phyloP scores from a whole-genome alignment of 1,140 invertebrate species.

The Melipona quadrifasciata region DNA sequence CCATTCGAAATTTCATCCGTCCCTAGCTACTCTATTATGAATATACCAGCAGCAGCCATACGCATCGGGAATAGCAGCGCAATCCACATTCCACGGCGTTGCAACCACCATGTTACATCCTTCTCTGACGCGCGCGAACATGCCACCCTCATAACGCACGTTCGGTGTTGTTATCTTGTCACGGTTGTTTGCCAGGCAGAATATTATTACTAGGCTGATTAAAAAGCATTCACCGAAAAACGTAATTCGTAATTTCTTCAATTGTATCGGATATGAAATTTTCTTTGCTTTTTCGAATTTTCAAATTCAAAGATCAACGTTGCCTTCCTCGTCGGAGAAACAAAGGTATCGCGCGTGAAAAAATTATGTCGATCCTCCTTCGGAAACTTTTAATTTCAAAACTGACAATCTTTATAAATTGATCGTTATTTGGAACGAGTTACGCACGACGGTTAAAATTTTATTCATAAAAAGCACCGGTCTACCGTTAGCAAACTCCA shows the following conservation, averaged over 20 bases:
- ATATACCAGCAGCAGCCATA: constrained; percentile 33
- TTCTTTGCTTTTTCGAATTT: not conserved
- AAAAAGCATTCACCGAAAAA: not conserved
- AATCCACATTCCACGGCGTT: constrained; percentile 51
- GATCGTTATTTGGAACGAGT: not conserved
- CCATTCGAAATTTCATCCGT: constrained; percentile 53
- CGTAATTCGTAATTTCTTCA: not conserved
- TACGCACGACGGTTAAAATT: not conserved
- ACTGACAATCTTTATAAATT: no score
- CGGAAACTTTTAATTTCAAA: no score
- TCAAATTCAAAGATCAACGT: not conserved
- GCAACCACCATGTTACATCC: constrained; percentile 20
- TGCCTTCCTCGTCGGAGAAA: no score
- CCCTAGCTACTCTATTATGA: constrained; percentile 55
- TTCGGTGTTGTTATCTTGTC: constrained; percentile 50
- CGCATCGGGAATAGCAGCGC: constrained; percentile 40
- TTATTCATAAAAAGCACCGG: not conserved
- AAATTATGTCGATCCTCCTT: no score
- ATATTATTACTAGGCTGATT: constrained; percentile 2
- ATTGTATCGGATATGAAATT: not conserved
- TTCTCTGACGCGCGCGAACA: not conserved
- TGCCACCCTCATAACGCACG: constrained; percentile 26
- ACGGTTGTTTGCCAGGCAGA: constrained; percentile 18
- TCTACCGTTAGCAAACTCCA: no score
- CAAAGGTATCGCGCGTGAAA: no score